Percentiles rank a stretch among this genome's conserved stretches.
phyloP scores from a whole-genome alignment of 2,888 invertebrate species.

The Teleiodes luculella region DNA sequence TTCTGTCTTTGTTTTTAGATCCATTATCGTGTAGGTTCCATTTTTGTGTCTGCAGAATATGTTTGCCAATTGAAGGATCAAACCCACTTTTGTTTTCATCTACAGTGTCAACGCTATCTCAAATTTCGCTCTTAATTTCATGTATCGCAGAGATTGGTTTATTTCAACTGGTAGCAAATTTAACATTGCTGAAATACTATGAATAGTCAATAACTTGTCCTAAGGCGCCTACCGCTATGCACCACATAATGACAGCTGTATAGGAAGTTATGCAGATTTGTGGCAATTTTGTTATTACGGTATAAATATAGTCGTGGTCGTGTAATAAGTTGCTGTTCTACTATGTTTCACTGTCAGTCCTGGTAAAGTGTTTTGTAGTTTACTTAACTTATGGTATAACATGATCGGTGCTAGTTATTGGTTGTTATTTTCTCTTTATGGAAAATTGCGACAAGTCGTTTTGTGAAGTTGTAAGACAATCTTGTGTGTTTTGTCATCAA shows the following conservation, averaged over 20 bases:
- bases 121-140: background rate
- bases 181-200: slow-evolving; percentile 26
- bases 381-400: slow-evolving; percentile 2
- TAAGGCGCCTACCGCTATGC: slow-evolving; percentile 54
- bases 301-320: slow-evolving; percentile 14
- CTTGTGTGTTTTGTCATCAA: background rate
- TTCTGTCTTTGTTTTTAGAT: slow-evolving; percentile 13
- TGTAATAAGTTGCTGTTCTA: slow-evolving; percentile 9
- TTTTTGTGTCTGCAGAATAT: slow-evolving; percentile 29
- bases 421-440: slow-evolving; percentile 1
- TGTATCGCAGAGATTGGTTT: background rate
- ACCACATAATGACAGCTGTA: slow-evolving; percentile 61
- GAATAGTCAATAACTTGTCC: slow-evolving; percentile 64
- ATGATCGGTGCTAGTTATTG: slow-evolving; percentile 2
- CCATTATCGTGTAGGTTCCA: background rate
- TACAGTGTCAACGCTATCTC: background rate
- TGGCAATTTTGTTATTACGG: slow-evolving; percentile 46
- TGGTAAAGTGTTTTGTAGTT: slow-evolving; percentile 5
- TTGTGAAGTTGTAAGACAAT: background rate
- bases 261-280: slow-evolving; percentile 59
- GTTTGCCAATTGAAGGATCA: slow-evolving; percentile 17
- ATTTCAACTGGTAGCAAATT: background rate
- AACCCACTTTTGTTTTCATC: slow-evolving; percentile 1
- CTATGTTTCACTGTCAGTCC: slow-evolving; percentile 7
- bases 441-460: background rate